Conservation (phyloP, 1,140 invertebrate species). For the Xylocopa sonorina region DNA sequence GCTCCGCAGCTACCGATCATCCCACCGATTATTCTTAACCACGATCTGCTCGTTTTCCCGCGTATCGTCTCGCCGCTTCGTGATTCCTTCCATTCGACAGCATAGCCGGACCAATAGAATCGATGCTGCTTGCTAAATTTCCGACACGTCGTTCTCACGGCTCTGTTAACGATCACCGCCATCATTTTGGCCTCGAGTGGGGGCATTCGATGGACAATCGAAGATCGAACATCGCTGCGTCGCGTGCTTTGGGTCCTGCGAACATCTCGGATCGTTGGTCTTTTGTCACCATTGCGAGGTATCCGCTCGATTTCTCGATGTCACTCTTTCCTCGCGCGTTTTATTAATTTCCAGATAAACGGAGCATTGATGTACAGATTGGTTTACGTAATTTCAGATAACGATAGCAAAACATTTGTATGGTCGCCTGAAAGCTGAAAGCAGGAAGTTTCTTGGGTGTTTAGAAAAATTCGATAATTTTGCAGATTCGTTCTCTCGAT, state of each 20-base stretch:
- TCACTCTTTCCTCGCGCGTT: not conserved
- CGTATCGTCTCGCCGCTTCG: not conserved
- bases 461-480: too few relatives aligned
- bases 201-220: not conserved
- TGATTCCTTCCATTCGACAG: not conserved
- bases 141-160: not conserved
- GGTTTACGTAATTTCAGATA: too few relatives aligned
- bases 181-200: not conserved
- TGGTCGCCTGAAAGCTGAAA: too few relatives aligned
- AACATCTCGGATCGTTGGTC: not conserved
- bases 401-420: too few relatives aligned
- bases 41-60: not conserved
- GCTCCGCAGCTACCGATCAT: slow-evolving; percentile 48
- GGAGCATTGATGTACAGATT: too few relatives aligned
- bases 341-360: too few relatives aligned
- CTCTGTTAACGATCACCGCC: not conserved
- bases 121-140: not conserved
- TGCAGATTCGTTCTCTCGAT: too few relatives aligned
- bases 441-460: too few relatives aligned
- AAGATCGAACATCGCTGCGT: too few relatives aligned
- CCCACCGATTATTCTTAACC: slow-evolving; percentile 5
- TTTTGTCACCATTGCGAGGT: too few relatives aligned
- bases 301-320: not conserved
- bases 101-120: not conserved
- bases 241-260: too few relatives aligned